Base-by-base conservation (phyloP, 2,113 vertebrate genomes). In the Paraplagusia blochii region DNA sequence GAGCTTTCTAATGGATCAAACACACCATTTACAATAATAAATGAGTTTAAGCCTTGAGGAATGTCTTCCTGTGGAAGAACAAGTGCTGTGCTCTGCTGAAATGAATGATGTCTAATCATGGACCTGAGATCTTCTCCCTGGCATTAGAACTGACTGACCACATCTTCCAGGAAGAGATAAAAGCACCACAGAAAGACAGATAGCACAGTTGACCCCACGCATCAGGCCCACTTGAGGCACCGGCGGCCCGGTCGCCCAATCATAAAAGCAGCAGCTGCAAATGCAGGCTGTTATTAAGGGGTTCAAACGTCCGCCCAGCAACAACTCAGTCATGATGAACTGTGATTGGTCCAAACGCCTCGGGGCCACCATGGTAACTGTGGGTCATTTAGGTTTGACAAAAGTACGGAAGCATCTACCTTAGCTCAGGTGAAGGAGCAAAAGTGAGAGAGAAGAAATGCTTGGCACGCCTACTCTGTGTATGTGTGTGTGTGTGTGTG, bases 281-380 rank as follows among this genome's bases (percentile, higher is more conserved):
- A 29, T 2, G 22, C 77, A 74, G 72, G 76, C 72, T 82, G 61
- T 80, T 76, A 83, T 87, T 84, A 86, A 61, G 67, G 58, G 52
- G 69, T 55, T 76, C 66, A 81, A 80, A 83, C 82, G 69, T 87
- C 81, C 75, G 60, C 75, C 77, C 73, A 10, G 65, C 72, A 72
- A 77, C 35, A 53, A 75, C 13, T 40, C 38, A 74, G 79, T 63
- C 10, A 47, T 75, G 53, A 53, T 18, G 19, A 43, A 60, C 49
- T 7, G 13, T 66, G 69, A 87, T 87, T 89, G 88, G 87, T 83
- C 72, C 60, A 80, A 72, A 73, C 0, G 87, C 88, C 89, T 36
- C 22, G 22, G 29, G 67, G 88, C 84, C 50, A 62, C 34, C 29
- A 45, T 42, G 63, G 74, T 22, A 83, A 88, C 71, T 50, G 76